Conservation (phyloP, 2,888 invertebrate genomes). For the Zaprionus bogoriensis region DNA sequence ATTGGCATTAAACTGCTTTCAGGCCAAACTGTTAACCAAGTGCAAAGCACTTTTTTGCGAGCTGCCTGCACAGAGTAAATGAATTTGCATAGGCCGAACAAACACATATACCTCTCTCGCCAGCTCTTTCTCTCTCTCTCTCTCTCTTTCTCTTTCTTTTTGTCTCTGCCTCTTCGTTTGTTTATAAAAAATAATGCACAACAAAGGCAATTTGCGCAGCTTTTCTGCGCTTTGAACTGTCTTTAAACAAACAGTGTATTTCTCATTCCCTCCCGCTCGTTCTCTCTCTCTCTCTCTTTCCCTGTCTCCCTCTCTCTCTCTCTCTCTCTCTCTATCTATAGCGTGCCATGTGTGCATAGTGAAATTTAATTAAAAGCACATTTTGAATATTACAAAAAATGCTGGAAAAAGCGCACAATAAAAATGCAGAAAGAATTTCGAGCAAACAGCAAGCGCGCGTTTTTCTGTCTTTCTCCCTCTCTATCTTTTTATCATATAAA, state of each 20-base stretch:
- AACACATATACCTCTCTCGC: too few relatives aligned
- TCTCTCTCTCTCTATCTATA: background rate
- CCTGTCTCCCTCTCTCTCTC: background rate
- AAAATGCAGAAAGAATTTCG: conserved; percentile 46
- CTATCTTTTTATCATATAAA: conserved; percentile 5
- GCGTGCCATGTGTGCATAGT: conserved; percentile 4
- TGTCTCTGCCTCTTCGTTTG: background rate
- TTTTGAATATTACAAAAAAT: conserved; percentile 29
- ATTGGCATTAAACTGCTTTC: too few relatives aligned
- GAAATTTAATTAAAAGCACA: conserved; percentile 59
- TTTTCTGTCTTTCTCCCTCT: background rate
- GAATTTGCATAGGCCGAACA: too few relatives aligned
- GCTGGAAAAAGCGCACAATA: conserved; percentile 23
- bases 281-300: background rate
- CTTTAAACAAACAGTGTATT: background rate
- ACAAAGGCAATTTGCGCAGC: background rate
- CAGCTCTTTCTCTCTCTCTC: too few relatives aligned
- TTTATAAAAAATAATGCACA: too few relatives aligned
- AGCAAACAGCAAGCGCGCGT: conserved; percentile 40
- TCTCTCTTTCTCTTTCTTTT: background rate
- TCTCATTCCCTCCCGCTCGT: too few relatives aligned
- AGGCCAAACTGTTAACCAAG: too few relatives aligned
- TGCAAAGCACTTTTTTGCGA: too few relatives aligned
- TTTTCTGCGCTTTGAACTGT: background rate
- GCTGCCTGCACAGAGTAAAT: too few relatives aligned